Evolutionary conservation across 64 coral and sea anemone species (phyloP).

Genomic region (Anthopleura sola): DNA sequence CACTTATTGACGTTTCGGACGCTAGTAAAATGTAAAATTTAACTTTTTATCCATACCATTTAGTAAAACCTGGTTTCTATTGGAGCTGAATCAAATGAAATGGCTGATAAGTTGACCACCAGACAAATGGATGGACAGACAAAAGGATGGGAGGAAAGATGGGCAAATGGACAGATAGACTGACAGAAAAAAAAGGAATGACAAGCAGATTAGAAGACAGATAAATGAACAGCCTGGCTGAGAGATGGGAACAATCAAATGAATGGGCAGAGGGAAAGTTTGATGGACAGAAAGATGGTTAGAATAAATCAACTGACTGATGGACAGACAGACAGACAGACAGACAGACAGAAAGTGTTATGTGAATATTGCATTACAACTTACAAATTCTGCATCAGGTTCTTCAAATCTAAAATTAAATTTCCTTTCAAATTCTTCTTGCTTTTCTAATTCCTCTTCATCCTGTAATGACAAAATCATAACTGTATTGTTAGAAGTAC

Average conservation of each 20-base stretch:
- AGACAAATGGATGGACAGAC: too few relatives aligned
- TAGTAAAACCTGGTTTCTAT: not conserved
- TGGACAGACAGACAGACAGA: not conserved
- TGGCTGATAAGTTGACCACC: too few relatives aligned
- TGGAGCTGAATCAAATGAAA: not conserved
- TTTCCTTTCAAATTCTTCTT: conserved; percentile 98
- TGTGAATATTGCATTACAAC: not conserved
- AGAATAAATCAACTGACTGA: too few relatives aligned
- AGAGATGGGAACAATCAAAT: too few relatives aligned
- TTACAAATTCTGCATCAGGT: conserved; percentile 88
- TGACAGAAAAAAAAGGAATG: too few relatives aligned
- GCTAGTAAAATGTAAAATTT: too few relatives aligned
- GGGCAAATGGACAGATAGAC: not conserved
- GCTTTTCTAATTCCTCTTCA: conserved; percentile 74
- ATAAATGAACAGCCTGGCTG: too few relatives aligned
- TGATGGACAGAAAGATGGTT: not conserved
- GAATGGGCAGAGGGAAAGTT: not conserved
- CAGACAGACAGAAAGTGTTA: not conserved
- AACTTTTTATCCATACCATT: too few relatives aligned
- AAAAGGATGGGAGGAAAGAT: not conserved
- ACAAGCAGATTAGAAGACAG: too few relatives aligned
- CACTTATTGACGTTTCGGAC: too few relatives aligned
- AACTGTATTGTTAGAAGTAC: not conserved
- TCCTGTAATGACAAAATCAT: conserved; percentile 48
- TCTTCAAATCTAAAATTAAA: conserved; percentile 98